phyloP scores from a whole-genome alignment of 2,797 vertebrate species.

The Calcarius lapponicus region DNA sequence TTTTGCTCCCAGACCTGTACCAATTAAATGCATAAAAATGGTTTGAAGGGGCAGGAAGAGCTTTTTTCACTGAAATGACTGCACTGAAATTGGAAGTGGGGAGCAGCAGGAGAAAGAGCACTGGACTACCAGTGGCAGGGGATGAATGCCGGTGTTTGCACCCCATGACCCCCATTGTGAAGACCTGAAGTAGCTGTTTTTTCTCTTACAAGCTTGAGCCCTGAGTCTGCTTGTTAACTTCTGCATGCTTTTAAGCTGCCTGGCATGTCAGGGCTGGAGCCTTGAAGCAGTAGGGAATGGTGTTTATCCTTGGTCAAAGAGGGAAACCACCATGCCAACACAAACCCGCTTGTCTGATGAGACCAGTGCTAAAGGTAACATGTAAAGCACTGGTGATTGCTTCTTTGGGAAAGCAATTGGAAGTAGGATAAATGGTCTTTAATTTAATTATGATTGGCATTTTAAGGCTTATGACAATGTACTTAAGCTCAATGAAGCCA shows the following conservation, averaged over 20 bases:
- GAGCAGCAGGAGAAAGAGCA: not conserved
- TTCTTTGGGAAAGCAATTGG: not conserved
- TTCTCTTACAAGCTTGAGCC: not conserved
- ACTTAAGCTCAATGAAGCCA: not conserved
- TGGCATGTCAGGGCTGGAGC: not conserved
- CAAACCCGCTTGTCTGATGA: not conserved
- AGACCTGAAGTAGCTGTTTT: not conserved
- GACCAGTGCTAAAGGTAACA: not conserved
- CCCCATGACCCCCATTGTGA: fast-evolving
- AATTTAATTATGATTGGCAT: not conserved
- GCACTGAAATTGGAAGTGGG: not conserved
- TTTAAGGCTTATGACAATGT: not conserved
- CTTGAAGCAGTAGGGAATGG: fast-evolving
- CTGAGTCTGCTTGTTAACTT: not conserved
- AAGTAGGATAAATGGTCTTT: not conserved
- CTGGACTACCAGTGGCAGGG: not conserved
- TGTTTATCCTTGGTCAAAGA: not conserved
- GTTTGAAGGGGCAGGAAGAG: not conserved
- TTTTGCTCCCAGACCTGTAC: not conserved
- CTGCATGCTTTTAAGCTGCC: not conserved
- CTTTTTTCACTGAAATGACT: not conserved
- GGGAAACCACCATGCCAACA: not conserved
- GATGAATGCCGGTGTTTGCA: fast-evolving
- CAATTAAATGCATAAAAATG: not conserved
- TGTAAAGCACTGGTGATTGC: not conserved